These are phyloP conservation scores for Hippotragus niger DNA, from an alignment of 2,113 vertebrate species.

Conservation along the genomic window DNA sequence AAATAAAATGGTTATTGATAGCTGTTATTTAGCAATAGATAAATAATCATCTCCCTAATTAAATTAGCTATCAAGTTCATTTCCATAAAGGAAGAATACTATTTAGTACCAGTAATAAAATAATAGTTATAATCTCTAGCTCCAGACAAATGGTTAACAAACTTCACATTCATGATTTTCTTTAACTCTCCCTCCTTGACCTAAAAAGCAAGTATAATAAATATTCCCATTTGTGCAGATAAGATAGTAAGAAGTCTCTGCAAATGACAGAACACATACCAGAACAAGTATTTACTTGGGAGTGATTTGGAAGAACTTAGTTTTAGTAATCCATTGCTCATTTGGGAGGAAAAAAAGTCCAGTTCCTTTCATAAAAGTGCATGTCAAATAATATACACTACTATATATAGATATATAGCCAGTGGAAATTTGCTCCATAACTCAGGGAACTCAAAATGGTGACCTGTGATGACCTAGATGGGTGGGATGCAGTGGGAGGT, in stretches of 20 bases:
- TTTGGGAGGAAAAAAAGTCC: neutral
- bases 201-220: neutral
- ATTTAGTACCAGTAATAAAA: neutral
- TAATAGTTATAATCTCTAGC: neutral
- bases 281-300: neutral
- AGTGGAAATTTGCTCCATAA: neutral
- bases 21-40: neutral
- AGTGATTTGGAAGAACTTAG: neutral
- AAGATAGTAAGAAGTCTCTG: neutral
- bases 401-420: neutral
- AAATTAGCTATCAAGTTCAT: neutral
- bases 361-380: neutral
- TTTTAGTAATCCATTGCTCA: neutral
- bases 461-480: neutral
- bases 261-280: neutral
- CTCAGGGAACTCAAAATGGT: neutral
- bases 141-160: neutral
- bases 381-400: neutral
- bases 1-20: neutral
- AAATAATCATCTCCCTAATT: neutral
- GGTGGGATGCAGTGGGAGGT: neutral
- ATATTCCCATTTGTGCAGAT: neutral
- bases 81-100: neutral
- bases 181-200: neutral
- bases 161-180: neutral